Conservation (phyloP, 2,888 invertebrate genomes). For the Epistrophe eligans region DNA sequence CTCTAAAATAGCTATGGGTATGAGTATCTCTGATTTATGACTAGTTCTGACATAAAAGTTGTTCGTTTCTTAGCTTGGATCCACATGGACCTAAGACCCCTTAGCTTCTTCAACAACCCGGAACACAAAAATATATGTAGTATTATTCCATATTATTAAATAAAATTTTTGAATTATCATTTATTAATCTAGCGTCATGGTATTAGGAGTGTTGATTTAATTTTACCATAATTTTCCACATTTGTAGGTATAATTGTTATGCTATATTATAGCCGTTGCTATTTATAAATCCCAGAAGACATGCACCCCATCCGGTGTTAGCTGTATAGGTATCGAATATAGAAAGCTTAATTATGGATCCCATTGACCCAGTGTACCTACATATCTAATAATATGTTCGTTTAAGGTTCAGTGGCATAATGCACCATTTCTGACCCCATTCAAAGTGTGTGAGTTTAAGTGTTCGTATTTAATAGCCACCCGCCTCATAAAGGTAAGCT, state of each 20-base stretch:
- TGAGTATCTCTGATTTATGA: too few species aligned
- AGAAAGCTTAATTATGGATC: slow-evolving; percentile 66
- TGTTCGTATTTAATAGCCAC: slow-evolving; percentile 47
- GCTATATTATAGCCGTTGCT: too few species aligned
- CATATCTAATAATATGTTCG: slow-evolving; percentile 42
- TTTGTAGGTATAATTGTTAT: not conserved
- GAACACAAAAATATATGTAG: too few species aligned
- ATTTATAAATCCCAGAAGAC: not conserved
- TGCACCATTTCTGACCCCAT: slow-evolving; percentile 73
- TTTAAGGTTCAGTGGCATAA: slow-evolving; percentile 66
- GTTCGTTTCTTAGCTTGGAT: too few species aligned
- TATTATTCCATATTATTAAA: too few species aligned
- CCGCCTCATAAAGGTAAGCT: slow-evolving; percentile 33
- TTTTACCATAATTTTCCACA: not conserved
- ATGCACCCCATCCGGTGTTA: slow-evolving; percentile 48
- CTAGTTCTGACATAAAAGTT: too few species aligned
- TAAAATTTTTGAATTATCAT: too few species aligned
- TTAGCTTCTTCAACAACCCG: too few species aligned
- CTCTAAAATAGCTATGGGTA: too few species aligned
- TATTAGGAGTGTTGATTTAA: not conserved
- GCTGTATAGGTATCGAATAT: not conserved
- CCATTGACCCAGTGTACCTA: slow-evolving; percentile 58
- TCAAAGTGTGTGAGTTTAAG: slow-evolving; percentile 49
- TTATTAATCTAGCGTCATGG: too few species aligned
- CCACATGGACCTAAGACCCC: too few species aligned